A percentile compares a stretch with the other conserved stretches of the same genome.
These are phyloP conservation scores for Melanerpes formicivorus DNA, from an alignment of 2,113 vertebrate genomes.

Conservation along the genomic window DNA sequence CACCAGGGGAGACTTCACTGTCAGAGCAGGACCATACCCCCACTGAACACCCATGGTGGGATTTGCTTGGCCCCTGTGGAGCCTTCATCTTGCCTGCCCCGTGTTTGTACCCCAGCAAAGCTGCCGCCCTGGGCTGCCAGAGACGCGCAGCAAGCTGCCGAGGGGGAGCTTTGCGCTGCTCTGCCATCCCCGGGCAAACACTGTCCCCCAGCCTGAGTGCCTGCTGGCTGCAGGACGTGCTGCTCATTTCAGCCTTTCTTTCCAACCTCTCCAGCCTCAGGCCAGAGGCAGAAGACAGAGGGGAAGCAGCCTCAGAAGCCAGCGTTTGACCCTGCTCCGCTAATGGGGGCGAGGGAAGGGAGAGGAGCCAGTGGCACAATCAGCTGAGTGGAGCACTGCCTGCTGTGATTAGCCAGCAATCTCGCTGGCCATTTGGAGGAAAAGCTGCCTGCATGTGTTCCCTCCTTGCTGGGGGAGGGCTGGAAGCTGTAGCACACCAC, in stretches of 20 bases:
- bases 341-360: neutral
- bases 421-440: conserved; percentile 3
- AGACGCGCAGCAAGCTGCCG: neutral
- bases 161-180: neutral
- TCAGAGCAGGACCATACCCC: neutral
- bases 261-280: neutral
- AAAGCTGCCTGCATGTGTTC: neutral
- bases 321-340: conserved; percentile 18
- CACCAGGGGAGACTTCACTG: accelerated
- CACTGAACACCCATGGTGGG: accelerated
- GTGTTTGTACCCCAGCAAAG: neutral
- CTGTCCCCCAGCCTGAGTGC: neutral
- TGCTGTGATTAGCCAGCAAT: conserved; percentile 11
- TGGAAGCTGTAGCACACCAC: neutral
- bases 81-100: neutral
- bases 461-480: neutral
- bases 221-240: neutral
- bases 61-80: neutral
- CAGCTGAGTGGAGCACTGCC: neutral
- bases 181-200: neutral
- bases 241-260: neutral
- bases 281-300: neutral
- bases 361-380: neutral
- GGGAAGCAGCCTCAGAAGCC: neutral
- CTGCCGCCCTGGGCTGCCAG: neutral